A percentile compares a stretch with the other conserved stretches of the same genome.
Evolutionary conservation across 2,888 invertebrate genomes (phyloP).

Genomic region (Pseudanteris insignis): DNA sequence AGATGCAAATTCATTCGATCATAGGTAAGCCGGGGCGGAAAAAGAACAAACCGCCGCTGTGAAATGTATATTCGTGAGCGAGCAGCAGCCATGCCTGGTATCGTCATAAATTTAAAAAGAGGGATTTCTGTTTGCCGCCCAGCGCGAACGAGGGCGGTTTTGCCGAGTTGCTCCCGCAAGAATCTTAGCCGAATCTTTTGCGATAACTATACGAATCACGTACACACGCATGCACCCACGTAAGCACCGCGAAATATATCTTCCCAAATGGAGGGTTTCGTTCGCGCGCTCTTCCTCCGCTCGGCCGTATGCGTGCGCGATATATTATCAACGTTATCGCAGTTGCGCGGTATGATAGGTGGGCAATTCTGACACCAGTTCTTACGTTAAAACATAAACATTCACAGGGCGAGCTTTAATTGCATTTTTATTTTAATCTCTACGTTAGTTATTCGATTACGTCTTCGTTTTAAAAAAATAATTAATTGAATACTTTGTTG

Average conservation of each 20-base stretch:
- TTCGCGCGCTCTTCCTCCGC: slow-evolving; percentile 29
- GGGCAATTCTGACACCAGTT: too few relatives aligned
- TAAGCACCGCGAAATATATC: slow-evolving; percentile 47
- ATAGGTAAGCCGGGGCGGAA: too few relatives aligned
- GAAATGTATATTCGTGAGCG: slow-evolving; percentile 24
- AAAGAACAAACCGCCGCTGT: slow-evolving; percentile 37
- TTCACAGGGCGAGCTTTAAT: too few relatives aligned
- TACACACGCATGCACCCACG: slow-evolving; percentile 5
- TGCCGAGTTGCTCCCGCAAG: slow-evolving; percentile 38
- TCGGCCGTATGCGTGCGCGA: slow-evolving; percentile 35
- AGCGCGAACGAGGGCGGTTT: slow-evolving; percentile 46
- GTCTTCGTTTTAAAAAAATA: too few relatives aligned
- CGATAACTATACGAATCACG: slow-evolving; percentile 41
- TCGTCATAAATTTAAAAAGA: slow-evolving; percentile 45
- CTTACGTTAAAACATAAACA: too few relatives aligned
- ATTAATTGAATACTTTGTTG: too few relatives aligned
- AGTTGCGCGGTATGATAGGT: slow-evolving; percentile 36
- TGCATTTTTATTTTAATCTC: too few relatives aligned
- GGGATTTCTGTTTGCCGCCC: slow-evolving; percentile 47
- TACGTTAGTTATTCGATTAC: too few relatives aligned
- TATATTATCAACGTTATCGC: slow-evolving; percentile 41
- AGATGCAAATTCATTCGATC: too few relatives aligned
- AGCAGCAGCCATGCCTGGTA: slow-evolving; percentile 15
- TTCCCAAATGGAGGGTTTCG: slow-evolving; percentile 50
- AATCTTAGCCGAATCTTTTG: slow-evolving; percentile 47